These are phyloP conservation scores for Etheostoma perlongum DNA, from an alignment of 2,797 vertebrate genomes.

Conservation along the genomic window DNA sequence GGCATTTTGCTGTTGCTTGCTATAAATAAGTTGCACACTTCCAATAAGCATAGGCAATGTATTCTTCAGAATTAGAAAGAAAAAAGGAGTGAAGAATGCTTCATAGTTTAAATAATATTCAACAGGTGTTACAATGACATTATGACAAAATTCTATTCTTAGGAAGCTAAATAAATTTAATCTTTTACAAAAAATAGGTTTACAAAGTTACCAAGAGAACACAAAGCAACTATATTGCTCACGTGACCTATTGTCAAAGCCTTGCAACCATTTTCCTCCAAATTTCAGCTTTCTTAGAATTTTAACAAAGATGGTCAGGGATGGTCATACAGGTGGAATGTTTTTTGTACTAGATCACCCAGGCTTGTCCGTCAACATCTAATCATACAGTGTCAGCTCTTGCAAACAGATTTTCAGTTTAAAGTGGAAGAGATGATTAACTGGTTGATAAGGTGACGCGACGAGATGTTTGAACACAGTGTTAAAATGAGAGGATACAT, in stretches of 20 bases:
- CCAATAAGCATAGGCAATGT: neutral
- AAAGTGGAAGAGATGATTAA: constrained; percentile 7
- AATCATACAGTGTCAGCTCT: neutral
- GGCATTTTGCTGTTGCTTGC: neutral
- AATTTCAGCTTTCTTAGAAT: too few relatives aligned
- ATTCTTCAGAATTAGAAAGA: constrained; percentile 1
- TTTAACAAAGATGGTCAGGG: neutral
- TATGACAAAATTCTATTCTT: neutral
- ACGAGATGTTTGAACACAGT: neutral
- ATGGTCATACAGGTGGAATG: neutral
- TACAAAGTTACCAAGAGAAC: neutral
- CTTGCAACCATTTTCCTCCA: neutral
- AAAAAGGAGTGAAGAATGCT: neutral
- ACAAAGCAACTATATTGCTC: neutral
- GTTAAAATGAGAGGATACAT: neutral
- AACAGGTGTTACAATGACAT: neutral
- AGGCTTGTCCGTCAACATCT: too few relatives aligned
- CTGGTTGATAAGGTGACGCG: neutral
- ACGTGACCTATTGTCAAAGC: neutral
- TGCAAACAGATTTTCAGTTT: neutral
- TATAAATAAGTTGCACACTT: constrained; percentile 17
- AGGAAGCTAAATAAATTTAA: neutral
- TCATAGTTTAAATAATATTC: neutral
- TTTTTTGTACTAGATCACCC: neutral
- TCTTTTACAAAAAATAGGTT: neutral